These are phyloP conservation scores for Oncorhynchus tshawytscha DNA, from an alignment of 2,113 vertebrate species.

Conservation along the genomic window DNA sequence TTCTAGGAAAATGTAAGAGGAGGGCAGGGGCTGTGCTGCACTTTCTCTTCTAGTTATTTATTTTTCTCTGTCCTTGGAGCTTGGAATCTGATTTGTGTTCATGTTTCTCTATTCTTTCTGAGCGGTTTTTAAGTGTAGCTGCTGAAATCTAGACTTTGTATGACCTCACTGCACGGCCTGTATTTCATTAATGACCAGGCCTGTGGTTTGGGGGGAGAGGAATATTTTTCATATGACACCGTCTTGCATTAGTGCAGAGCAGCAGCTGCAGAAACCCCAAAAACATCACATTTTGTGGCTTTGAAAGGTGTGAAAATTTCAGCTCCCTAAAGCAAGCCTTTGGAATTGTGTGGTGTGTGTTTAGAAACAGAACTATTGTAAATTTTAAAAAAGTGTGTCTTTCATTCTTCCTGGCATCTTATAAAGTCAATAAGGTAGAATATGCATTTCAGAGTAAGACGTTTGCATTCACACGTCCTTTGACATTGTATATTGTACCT, in stretches of 20 bases:
- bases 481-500: slow-evolving; percentile 27
- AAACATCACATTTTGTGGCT: slow-evolving; percentile 90
- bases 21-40: slow-evolving; percentile 71
- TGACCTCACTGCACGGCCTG: slow-evolving; percentile 95
- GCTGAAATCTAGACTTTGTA: slow-evolving; percentile 95
- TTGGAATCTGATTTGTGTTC: slow-evolving; percentile 88
- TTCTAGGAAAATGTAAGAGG: slow-evolving; percentile 81
- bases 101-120: slow-evolving; percentile 87
- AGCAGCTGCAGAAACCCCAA: slow-evolving; percentile 90
- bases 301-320: slow-evolving; percentile 97
- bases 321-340: slow-evolving; percentile 85
- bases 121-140: slow-evolving; percentile 83
- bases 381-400: slow-evolving; percentile 69
- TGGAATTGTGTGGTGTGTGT: slow-evolving; percentile 69
- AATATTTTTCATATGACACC: slow-evolving; percentile 99
- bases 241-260: slow-evolving; percentile 81
- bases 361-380: slow-evolving; percentile 81
- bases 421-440: slow-evolving; percentile 65
- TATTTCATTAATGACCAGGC: slow-evolving; percentile 97
- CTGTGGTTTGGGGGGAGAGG: slow-evolving; percentile 85
- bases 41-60: slow-evolving; percentile 76
- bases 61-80: slow-evolving; percentile 83
- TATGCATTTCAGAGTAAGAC: slow-evolving; percentile 43
- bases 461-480: slow-evolving; percentile 42
- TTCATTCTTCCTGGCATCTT: slow-evolving; percentile 63